These are phyloP conservation scores for Geococcyx californianus DNA, from an alignment of 2,113 vertebrate species.

Conservation along the genomic window DNA sequence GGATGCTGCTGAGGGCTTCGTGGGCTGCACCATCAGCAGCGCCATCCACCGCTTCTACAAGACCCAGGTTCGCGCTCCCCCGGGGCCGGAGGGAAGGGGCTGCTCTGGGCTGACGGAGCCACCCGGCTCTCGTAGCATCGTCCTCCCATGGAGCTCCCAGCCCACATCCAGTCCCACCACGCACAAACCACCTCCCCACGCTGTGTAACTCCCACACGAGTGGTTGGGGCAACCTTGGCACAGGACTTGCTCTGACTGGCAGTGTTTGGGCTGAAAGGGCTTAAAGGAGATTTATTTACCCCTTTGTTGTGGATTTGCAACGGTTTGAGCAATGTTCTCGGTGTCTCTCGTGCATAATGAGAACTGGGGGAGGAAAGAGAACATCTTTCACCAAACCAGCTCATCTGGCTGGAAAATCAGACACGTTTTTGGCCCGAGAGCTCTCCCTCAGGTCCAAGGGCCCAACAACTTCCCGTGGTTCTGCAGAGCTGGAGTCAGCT, in stretches of 20 bases:
- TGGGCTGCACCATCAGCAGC: constrained; percentile 86
- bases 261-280: background rate
- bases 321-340: background rate
- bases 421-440: background rate
- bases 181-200: background rate
- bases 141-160: fast-evolving
- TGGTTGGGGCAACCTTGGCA: background rate
- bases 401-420: background rate
- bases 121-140: fast-evolving
- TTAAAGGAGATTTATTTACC: background rate
- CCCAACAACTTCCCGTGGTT: background rate
- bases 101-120: background rate
- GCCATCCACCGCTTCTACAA: constrained; percentile 87
- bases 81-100: fast-evolving
- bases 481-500: background rate
- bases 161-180: too few relatives aligned
- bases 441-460: background rate
- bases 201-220: background rate
- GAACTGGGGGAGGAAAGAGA: background rate
- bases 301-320: background rate
- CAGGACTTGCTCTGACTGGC: background rate
- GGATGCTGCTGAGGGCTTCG: constrained; percentile 79
- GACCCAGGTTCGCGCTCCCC: constrained; percentile 52
- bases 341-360: background rate
- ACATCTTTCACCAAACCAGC: background rate